Evolutionary conservation across 1,140 invertebrate species (phyloP).

Genomic region (Cherax quadricarinatus): DNA sequence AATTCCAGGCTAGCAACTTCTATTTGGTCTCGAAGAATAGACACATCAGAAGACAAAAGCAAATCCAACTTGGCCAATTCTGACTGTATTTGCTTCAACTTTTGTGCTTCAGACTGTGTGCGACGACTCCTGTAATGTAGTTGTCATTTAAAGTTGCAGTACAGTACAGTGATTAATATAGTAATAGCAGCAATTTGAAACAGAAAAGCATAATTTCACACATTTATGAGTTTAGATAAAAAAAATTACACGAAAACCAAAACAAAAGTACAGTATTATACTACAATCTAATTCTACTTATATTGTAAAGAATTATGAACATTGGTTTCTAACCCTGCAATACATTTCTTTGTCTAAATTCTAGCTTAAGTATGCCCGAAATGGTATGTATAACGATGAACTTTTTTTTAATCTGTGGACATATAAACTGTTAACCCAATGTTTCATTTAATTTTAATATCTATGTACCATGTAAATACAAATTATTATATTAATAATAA

Average conservation of each 20-base stretch:
- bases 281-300: no score
- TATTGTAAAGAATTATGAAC: no score
- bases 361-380: no score
- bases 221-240: neutral
- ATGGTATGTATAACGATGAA: no score
- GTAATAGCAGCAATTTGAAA: neutral
- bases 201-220: neutral
- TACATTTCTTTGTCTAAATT: no score
- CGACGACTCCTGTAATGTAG: constrained; percentile 81
- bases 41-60: constrained; percentile 82
- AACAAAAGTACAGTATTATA: no score
- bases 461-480: no score
- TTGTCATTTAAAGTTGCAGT: neutral
- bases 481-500: no score
- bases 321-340: no score
- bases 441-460: no score
- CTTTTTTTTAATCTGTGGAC: no score
- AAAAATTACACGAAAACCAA: neutral
- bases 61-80: constrained; percentile 84
- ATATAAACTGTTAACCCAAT: no score
- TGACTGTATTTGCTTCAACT: constrained; percentile 84
- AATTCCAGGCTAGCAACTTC: constrained; percentile 85
- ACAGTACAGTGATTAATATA: neutral
- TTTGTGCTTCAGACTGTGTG: constrained; percentile 84
- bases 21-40: constrained; percentile 86